phyloP scores from a whole-genome alignment of 2,113 vertebrate species.

The Pyxicephalus adspersus region DNA sequence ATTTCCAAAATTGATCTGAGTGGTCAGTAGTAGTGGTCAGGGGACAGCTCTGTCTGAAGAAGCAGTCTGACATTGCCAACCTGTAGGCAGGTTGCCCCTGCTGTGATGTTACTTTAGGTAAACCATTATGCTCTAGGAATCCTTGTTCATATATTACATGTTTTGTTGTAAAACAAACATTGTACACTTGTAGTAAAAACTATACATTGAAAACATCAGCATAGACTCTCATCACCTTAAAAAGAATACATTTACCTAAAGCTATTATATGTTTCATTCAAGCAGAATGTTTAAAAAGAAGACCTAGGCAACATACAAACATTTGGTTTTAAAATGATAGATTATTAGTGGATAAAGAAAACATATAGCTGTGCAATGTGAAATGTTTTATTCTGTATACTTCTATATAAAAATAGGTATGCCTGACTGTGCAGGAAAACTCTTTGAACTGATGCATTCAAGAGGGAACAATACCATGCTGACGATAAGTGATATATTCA shows the following conservation, averaged over 20 bases:
- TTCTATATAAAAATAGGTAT: background rate
- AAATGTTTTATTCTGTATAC: background rate
- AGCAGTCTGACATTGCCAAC: too few relatives aligned
- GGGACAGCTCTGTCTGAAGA: too few relatives aligned
- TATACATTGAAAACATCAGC: background rate
- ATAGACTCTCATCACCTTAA: too few relatives aligned
- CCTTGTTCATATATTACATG: too few relatives aligned
- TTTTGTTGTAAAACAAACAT: too few relatives aligned
- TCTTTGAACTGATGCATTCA: conserved; percentile 14
- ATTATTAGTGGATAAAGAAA: background rate
- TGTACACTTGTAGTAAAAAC: background rate
- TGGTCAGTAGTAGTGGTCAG: too few relatives aligned
- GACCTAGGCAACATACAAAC: background rate
- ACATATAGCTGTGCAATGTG: background rate
- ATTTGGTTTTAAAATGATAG: background rate
- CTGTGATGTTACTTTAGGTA: too few relatives aligned
- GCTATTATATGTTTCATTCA: too few relatives aligned
- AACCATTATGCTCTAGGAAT: too few relatives aligned
- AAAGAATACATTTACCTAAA: too few relatives aligned
- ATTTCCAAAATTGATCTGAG: too few relatives aligned
- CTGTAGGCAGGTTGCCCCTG: too few relatives aligned
- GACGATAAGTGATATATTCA: conserved; percentile 17
- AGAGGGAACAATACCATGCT: conserved; percentile 8
- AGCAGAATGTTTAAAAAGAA: background rate
- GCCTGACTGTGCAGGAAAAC: background rate